Percentiles rank a stretch among this genome's conserved stretches.
Evolutionary conservation across 2,113 vertebrate genomes (phyloP).

Genomic region (Toxotes jaculatrix): DNA sequence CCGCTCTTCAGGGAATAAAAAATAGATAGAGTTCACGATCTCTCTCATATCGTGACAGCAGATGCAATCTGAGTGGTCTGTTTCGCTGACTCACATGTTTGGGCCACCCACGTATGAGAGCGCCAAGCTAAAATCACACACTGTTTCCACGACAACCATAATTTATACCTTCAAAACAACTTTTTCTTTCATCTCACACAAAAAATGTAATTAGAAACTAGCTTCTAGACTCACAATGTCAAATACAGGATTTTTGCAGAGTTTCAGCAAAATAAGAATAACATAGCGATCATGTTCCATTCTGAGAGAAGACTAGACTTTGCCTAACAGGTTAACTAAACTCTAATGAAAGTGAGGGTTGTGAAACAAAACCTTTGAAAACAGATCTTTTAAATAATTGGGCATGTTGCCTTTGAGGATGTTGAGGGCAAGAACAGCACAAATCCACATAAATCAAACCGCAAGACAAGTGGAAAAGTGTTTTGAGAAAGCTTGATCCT

Average conservation of each 20-base stretch:
- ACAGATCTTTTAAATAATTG: conserved; percentile 30
- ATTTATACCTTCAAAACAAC: conserved; percentile 68
- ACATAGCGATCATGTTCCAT: neutral
- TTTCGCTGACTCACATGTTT: conserved; percentile 82
- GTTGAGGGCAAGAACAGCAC: conserved; percentile 18
- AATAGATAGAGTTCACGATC: conserved; percentile 66
- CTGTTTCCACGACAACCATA: conserved; percentile 82
- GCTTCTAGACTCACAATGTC: conserved; percentile 17
- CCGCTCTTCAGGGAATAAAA: conserved; percentile 60
- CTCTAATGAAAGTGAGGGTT: neutral
- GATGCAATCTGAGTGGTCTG: conserved; percentile 73
- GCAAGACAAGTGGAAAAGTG: conserved; percentile 46
- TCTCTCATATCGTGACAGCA: conserved; percentile 78
- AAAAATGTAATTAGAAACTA: conserved; percentile 45
- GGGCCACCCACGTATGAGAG: conserved; percentile 74
- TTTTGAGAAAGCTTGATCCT: conserved; percentile 55
- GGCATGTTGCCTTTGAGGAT: conserved; percentile 8
- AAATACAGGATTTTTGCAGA: conserved; percentile 7
- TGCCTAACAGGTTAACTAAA: neutral
- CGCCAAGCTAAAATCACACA: conserved; percentile 69
- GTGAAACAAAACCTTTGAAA: conserved; percentile 22
- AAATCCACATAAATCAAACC: conserved; percentile 56
- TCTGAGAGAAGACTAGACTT: neutral
- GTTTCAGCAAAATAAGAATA: conserved; percentile 2
- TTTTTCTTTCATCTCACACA: conserved; percentile 54